Base-by-base conservation (phyloP, 1,140 invertebrate genomes). In the Mactra quadrangularis region DNA sequence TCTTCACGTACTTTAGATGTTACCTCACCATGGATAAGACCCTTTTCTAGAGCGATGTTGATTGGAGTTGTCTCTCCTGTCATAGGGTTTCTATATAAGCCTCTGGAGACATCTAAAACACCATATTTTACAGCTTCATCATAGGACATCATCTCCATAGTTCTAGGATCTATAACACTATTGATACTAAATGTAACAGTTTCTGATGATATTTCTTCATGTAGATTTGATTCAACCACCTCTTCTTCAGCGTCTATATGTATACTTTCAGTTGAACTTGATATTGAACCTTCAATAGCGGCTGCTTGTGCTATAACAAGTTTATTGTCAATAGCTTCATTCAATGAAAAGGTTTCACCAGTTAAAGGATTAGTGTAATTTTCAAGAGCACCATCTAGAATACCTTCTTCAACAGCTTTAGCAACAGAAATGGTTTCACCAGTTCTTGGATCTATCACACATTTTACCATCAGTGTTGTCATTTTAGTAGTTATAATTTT, bases 121-220 rank as follows among this genome's bases (percentile, higher is more conserved):
- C 97, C 97, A 86, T 96, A 94, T 59, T 96, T 93, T 0, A 99
- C 94, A 2, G 98, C 98, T 93, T 99, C 96, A 41, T 95, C 95
- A 35, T 98, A 96, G 19, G 95, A 96, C 0, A 99, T 88, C 22
- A 95, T 93, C 87, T 97, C 95, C 85, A 97, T 97, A 82, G 95
- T 95, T 89, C 96, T 94, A 22, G 97, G 96, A 94, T 99, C 97
- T 33, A 96, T 93, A 1, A 98, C 97, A 71, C 95, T 94, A 31
- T 95, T 92, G 47, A 93, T 92, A 62, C 90, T 91, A 50, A 92
- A 90, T 3, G 90, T 92, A 31, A 90, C 89, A 27, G 90, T 92
- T 87, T 93, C 91, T 76, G 91, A 88, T 17, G 86, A 83, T 17
- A 92, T 84, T 68, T 92, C 91, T 81, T 92, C 91, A 19, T 90